Evolutionary conservation across 2,113 vertebrate genomes (phyloP), one percentile per base, ranked within the genome.

Genomic region (Ictidomys tridecemlineatus): DNA sequence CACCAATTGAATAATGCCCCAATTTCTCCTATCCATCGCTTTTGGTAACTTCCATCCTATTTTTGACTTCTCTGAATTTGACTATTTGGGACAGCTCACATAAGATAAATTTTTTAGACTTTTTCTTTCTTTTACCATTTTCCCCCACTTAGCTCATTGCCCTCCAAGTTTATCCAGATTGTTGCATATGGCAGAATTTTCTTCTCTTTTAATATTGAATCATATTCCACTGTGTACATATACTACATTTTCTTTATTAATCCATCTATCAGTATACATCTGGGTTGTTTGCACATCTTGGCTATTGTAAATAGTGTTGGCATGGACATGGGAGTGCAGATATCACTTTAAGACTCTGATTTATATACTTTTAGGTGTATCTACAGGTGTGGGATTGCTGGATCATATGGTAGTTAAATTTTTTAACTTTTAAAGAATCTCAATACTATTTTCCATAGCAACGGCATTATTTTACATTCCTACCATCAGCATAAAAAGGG

Each of bases 21-120:
- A 14, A 22, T 51, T 53, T 12, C 34, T 45, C 5, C 22, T 13
- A 1, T 39, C 39, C 3, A 6, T 14, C 0, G 2, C 8, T 6
- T 56, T 24, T 65, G 5, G 4, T 14, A 20, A 10, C 10, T 16
- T 28, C 14, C 22, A 13, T 14, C 48, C 5, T 69, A 7, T 39
- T 48, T 26, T 80, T 16, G 17, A 9, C 17, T 13, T 78, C 39
- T 78, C 8, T 61, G 12, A 70, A 4, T 78, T 48, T 48, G 5
- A 30, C 20, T 85, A 20, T 72, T 85, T 48, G 26, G 30, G 18
- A 0, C 2, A 42, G 5, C 20, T 63, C 8, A 28, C 0, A 8
- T 26, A 26, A 14, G 9, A 42, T 26, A 3, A 85, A 34, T 63
- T 5, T 20, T 28, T 39, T 34, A 22, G 17, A 51, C 24, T 63